A percentile compares a stretch with the other conserved stretches of the same genome.
Conservation (phyloP, 2,888 invertebrate genomes). For the Conops quadrifasciatus region DNA sequence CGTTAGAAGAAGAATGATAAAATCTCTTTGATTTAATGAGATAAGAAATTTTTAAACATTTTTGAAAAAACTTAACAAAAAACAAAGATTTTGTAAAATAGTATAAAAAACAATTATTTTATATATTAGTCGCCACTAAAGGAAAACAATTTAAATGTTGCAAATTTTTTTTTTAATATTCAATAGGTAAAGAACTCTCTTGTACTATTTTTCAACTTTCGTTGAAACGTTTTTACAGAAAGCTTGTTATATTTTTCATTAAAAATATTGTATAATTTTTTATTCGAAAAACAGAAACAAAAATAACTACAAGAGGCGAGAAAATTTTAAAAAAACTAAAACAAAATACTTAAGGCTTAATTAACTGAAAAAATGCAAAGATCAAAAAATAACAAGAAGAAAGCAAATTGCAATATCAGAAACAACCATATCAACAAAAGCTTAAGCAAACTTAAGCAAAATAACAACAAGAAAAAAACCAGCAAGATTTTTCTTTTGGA, state of each 20-base stretch:
- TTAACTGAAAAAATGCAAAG: conserved; percentile 32
- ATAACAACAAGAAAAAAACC: conserved; percentile 5
- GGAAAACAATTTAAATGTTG: conserved; percentile 20
- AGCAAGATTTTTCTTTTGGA: conserved; percentile 27
- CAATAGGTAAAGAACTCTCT: too few relatives aligned
- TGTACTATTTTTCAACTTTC: too few relatives aligned
- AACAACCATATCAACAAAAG: conserved; percentile 46
- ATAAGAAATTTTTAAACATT: conserved; percentile 46
- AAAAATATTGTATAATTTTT: too few relatives aligned
- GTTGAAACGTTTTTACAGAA: too few relatives aligned
- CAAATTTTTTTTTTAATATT: conserved; percentile 29
- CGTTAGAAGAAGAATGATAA: too few relatives aligned
- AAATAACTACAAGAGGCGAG: too few relatives aligned
- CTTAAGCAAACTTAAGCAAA: conserved; percentile 24
- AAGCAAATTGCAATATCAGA: conserved; percentile 47
- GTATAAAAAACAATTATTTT: neutral
- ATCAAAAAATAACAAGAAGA: conserved; percentile 37
- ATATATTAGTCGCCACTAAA: neutral
- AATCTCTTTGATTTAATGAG: conserved; percentile 4
- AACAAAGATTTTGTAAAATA: conserved; percentile 33
- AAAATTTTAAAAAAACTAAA: too few relatives aligned
- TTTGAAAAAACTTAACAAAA: too few relatives aligned
- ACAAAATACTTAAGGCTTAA: too few relatives aligned
- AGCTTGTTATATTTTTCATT: too few relatives aligned
- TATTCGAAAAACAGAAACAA: too few relatives aligned